Base-by-base conservation (phyloP, 2,113 vertebrate genomes). In the Trematomus loennbergii region DNA sequence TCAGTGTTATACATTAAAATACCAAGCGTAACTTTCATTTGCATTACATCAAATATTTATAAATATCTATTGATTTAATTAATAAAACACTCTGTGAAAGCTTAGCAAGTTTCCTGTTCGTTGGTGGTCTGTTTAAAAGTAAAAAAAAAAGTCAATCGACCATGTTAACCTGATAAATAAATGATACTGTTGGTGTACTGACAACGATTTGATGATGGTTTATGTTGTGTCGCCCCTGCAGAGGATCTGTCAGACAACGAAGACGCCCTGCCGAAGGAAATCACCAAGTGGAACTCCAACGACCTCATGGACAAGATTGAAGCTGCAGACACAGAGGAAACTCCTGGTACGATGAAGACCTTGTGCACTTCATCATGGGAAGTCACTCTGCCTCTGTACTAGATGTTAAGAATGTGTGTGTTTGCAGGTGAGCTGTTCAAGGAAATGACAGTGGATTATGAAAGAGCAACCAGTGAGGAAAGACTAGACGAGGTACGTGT, bases 261-360 rank as follows among this genome's bases (percentile, higher is more conserved):
- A 90, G 97, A 97, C 55, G 92, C 94, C 72, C 95, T 97, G 87
- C 96, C 97, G 10, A 96, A 98, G 90, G 97, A 97, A 91, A 98
- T 99, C 81, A 89, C 95, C 78, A 98, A 98, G 82, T 99, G 97
- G 97, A 98, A 94, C 88, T 99, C 97, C 80, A 98, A 97, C 0
- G 97, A 99, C 75, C 94, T 98, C 87, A 98, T 98, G 94, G 97
- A 99, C 94, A 97, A 97, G 92, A 98, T 98, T 13, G 97, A 97
- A 88, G 95, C 94, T 15, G 89, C 92, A 0, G 97, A 98, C 85
- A 78, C 94, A 0, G 97, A 98, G 60, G 96, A 96, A 75, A 83
- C 92, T 53, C 86, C 94, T 57, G 96, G 97, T 97, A 95, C 64
- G 80, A 66, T 15, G 15, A 65, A 49, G n/a, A 74, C 16, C 33